Base-by-base conservation (phyloP, 2,797 vertebrate genomes). In the Lagocephalus sceleratus region DNA sequence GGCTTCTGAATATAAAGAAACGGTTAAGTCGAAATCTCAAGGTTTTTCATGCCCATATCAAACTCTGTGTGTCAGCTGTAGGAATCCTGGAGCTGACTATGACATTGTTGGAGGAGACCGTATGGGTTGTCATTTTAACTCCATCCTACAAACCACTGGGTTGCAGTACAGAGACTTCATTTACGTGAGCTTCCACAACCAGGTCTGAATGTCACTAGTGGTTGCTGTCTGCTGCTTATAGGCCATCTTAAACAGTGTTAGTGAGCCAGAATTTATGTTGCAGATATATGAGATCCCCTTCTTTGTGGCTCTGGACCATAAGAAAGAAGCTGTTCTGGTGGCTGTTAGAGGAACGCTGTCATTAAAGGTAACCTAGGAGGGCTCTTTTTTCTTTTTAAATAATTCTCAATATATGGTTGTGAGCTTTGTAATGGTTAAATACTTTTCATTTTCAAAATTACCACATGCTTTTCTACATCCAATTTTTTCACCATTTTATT, bases 241-340 rank as follows among this genome's bases (percentile, higher is more conserved):
- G 3, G 3, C 19, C 5, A 1, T 6, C 20, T 3, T 17, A 10
- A 15, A 26, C 41, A 5, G 41, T 23, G 1, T 45, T 20, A 16
- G 11, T 17, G 1, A 21, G 23, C n/a, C 14, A 17, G 12, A 26
- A 2, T 19, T 5, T 74, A 38, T 68, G 22, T 63, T 75, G 4
- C 80, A 99, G 97, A 95, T 99, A 58, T 99, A 95, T 3, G 96
- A 99, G 87, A 95, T 99, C 52, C 97, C 97, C 0, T 99, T 99
- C 79, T 92, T 89, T 7, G 96, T 99, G 81, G 95, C 94, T 41
- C 85, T 99, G 87, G 97, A 99, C 81, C 97, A 99, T 75, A 92
- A 92, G 85, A 94, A 91, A 43, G 95, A 98, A 76, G 88, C 94
- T 0, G 86, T 99, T 10, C 89, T 99, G 61, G 95, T 99, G 3